Evolutionary conservation across 2,113 vertebrate species (phyloP).

Genomic region (zebrafish (Danio rerio)): DNA sequence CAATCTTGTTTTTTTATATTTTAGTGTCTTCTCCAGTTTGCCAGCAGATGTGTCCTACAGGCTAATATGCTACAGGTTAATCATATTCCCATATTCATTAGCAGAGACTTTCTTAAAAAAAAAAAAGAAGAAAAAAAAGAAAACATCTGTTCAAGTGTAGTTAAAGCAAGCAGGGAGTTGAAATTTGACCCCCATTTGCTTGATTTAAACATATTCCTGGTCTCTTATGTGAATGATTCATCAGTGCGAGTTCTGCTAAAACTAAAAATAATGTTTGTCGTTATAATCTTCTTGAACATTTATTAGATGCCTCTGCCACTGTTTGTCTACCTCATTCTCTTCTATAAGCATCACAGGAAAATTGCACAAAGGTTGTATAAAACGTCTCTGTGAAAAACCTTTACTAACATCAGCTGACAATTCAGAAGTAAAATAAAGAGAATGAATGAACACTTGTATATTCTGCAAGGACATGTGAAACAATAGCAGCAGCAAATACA

Average conservation of each 20-base stretch:
- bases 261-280: neutral
- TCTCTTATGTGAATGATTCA: neutral
- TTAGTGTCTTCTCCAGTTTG: neutral
- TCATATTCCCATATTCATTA: conserved; percentile 24
- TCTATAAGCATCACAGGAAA: neutral
- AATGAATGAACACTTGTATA: neutral
- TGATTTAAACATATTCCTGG: neutral
- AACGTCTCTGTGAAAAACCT: neutral
- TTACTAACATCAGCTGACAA: neutral
- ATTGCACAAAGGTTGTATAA: neutral
- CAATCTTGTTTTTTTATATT: conserved; percentile 1
- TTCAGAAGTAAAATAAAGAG: neutral
- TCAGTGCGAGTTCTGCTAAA: neutral
- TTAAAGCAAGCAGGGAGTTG: neutral
- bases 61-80: neutral
- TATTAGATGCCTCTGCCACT: neutral
- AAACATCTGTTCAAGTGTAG: conserved; percentile 11
- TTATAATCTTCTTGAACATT: neutral
- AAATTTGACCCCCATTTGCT: neutral
- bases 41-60: neutral
- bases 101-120: neutral
- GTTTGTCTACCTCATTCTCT: neutral
- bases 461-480: neutral
- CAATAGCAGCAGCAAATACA: neutral
- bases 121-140: neutral